Conservation (phyloP, 1,140 invertebrate species). For the Triops cancriformis region DNA sequence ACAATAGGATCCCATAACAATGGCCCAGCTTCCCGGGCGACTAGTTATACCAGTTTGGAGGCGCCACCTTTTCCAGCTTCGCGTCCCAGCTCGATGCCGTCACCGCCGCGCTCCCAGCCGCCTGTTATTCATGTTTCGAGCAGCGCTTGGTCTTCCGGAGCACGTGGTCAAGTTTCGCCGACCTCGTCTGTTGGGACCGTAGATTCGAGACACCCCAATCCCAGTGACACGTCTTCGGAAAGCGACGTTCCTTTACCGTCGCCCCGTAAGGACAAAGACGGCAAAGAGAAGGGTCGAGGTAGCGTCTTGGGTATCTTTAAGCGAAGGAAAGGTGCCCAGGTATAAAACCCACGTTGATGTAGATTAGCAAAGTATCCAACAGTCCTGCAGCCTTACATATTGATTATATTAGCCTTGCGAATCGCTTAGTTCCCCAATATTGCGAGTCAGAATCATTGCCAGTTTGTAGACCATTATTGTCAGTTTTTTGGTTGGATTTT, state of each 20-base stretch:
- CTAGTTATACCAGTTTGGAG: slow-evolving; percentile 19
- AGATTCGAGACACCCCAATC: slow-evolving; percentile 25
- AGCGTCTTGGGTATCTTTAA: slow-evolving; percentile 33
- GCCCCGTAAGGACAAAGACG: slow-evolving; percentile 32
- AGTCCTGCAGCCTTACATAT: neutral
- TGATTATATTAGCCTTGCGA: neutral
- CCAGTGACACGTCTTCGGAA: slow-evolving; percentile 35
- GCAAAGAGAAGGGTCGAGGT: slow-evolving; percentile 30
- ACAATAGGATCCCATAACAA: neutral
- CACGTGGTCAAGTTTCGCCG: slow-evolving; percentile 25
- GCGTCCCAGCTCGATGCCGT: slow-evolving; percentile 33
- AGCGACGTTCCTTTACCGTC: slow-evolving; percentile 33
- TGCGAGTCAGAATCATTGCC: slow-evolving; percentile 12
- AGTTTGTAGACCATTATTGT: neutral
- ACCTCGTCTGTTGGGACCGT: neutral
- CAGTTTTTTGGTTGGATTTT: neutral
- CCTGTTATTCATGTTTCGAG: slow-evolving; percentile 18
- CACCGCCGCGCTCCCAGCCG: slow-evolving; percentile 18
- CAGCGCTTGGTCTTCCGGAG: slow-evolving; percentile 26
- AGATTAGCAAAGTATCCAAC: neutral
- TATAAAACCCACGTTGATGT: slow-evolving; percentile 26
- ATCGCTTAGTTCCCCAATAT: neutral
- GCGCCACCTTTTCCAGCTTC: slow-evolving; percentile 30
- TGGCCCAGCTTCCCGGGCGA: neutral
- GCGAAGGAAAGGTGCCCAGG: slow-evolving; percentile 33